Percentiles rank a stretch among this genome's conserved stretches.
Evolutionary conservation across 2,888 invertebrate species (phyloP).

Genomic region (Druceiella hillmani): DNA sequence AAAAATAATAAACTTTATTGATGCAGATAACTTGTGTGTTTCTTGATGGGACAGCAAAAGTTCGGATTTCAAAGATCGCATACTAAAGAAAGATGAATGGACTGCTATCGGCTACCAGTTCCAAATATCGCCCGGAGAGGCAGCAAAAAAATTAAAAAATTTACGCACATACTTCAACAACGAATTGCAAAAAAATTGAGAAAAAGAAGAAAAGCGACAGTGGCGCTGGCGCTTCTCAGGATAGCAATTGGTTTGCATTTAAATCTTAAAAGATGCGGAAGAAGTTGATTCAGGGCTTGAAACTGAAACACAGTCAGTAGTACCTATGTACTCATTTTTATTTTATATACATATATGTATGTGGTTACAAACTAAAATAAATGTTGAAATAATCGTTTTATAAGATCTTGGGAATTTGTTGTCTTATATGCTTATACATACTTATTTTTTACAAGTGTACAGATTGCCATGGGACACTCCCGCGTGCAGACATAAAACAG

Average conservation of each 20-base stretch:
- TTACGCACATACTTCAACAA: not conserved
- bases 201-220: not conserved
- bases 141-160: not conserved
- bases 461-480: constrained; percentile 10
- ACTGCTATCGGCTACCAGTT: too few relatives aligned
- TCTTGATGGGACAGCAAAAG: too few relatives aligned
- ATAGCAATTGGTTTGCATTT: constrained; percentile 1
- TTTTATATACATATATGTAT: not conserved
- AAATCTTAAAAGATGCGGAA: not conserved
- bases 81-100: too few relatives aligned
- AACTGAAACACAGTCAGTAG: not conserved
- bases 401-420: too few relatives aligned
- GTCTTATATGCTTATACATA: not conserved
- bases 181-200: not conserved
- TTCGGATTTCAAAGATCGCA: too few relatives aligned
- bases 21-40: too few relatives aligned
- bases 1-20: too few relatives aligned
- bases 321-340: not conserved
- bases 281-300: not conserved
- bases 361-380: too few relatives aligned
- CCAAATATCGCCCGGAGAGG: not conserved
- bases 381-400: too few relatives aligned
- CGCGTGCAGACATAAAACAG: constrained; percentile 10
- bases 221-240: constrained; percentile 1
- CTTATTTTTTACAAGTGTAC: not conserved